These are phyloP conservation scores for Agrilus planipennis DNA, from an alignment of 1,140 invertebrate species.

Conservation along the genomic window DNA sequence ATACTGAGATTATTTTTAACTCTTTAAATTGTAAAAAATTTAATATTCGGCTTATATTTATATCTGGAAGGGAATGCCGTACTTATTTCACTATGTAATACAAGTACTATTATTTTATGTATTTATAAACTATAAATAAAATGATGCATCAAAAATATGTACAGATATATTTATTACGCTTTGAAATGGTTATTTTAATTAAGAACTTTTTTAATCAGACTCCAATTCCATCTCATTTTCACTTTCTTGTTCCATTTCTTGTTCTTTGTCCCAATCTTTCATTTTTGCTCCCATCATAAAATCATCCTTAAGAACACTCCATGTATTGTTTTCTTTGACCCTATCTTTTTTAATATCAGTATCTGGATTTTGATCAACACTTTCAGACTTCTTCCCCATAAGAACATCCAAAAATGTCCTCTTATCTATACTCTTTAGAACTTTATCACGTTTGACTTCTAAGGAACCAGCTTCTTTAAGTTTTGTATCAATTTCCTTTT, in stretches of 20 bases:
- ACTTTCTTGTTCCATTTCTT: slow-evolving; percentile 32
- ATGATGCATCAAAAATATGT: too few species aligned
- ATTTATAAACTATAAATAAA: too few species aligned
- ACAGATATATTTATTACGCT: too few species aligned
- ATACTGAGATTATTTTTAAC: too few species aligned
- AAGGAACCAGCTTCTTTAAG: slow-evolving; percentile 60
- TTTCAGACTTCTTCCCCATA: slow-evolving; percentile 56
- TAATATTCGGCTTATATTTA: too few species aligned
- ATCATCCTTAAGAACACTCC: slow-evolving; percentile 56
- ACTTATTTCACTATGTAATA: too few species aligned
- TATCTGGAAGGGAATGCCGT: too few species aligned
- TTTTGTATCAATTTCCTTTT: slow-evolving; percentile 62
- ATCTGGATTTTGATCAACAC: slow-evolving; percentile 39
- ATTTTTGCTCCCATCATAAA: slow-evolving; percentile 80
- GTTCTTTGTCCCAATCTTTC: slow-evolving; percentile 83
- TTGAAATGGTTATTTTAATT: too few species aligned
- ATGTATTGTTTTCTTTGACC: slow-evolving; percentile 34
- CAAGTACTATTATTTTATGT: too few species aligned
- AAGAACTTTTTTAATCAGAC: too few species aligned
- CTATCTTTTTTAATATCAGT: slow-evolving; percentile 35
- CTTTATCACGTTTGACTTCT: slow-evolving; percentile 70
- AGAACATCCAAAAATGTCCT: slow-evolving; percentile 70
- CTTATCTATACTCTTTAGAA: slow-evolving; percentile 70
- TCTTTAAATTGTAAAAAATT: too few species aligned
- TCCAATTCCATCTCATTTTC: slow-evolving; percentile 18